phyloP scores from a whole-genome alignment of 1,140 invertebrate genomes.

The Ceratina australensis region DNA sequence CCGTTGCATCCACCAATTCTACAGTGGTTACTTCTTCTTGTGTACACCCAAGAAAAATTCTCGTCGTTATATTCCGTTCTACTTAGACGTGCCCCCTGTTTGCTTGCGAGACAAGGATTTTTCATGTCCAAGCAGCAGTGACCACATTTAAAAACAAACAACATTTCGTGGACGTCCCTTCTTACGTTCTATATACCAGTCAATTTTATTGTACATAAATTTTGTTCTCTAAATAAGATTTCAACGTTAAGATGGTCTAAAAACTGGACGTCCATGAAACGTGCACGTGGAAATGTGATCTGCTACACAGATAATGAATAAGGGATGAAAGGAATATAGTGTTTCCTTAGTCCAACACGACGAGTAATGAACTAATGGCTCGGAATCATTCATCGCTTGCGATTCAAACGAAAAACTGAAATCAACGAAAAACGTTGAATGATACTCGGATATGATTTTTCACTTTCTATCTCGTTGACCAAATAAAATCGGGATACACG shows the following conservation, averaged over 20 bases:
- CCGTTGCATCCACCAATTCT: conserved; percentile 75
- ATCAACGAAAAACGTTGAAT: background rate
- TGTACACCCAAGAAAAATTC: conserved; percentile 73
- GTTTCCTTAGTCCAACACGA: conserved; percentile 49
- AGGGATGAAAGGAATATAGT: background rate
- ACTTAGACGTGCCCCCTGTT: background rate
- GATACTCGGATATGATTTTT: conserved; percentile 15
- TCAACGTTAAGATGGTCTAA: too few relatives aligned
- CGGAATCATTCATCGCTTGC: background rate
- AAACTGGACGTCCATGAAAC: conserved; percentile 10
- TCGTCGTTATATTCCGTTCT: conserved; percentile 51
- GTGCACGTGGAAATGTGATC: background rate
- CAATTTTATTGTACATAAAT: too few relatives aligned
- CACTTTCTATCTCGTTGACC: background rate
- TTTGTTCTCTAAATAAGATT: too few relatives aligned
- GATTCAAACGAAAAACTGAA: background rate
- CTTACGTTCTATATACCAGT: too few relatives aligned
- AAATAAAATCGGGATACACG: background rate
- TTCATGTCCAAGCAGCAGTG: conserved; percentile 8
- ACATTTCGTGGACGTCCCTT: conserved; percentile 1
- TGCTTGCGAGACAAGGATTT: background rate
- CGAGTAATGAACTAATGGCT: background rate
- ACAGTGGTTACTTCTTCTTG: conserved; percentile 75
- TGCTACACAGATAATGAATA: background rate
- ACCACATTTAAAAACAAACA: background rate